Evolutionary conservation across 2,113 vertebrate genomes (phyloP).

Genomic region (Odocoileus virginianus): DNA sequence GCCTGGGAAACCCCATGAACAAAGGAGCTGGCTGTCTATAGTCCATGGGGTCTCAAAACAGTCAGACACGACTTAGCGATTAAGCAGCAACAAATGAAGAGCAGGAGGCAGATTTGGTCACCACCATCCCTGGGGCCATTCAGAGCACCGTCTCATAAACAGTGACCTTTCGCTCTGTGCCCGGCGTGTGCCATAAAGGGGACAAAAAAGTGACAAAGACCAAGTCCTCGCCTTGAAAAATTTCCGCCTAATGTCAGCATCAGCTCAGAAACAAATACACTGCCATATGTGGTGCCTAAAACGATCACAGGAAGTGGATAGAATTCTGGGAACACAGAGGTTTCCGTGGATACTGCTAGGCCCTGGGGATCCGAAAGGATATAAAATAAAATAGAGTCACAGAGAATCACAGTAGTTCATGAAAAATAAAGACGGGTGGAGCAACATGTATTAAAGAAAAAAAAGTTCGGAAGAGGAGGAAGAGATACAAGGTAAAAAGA

Average conservation of each 20-base stretch:
- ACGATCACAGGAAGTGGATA: neutral
- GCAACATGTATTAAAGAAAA: neutral
- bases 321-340: neutral
- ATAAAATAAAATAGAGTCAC: neutral
- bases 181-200: neutral
- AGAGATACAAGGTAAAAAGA: neutral
- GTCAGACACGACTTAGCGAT: rapidly evolving
- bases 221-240: neutral
- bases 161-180: neutral
- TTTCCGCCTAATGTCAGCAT: neutral
- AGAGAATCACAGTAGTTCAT: neutral
- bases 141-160: neutral
- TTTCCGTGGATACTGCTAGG: neutral
- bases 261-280: neutral
- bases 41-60: neutral
- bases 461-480: neutral
- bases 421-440: neutral
- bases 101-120: neutral
- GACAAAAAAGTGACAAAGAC: neutral
- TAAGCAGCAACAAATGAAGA: neutral
- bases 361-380: neutral
- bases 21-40: neutral
- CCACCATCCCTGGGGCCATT: rapidly evolving
- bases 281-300: neutral
- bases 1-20: neutral